Conservation (phyloP, 1,140 invertebrate genomes). For the Drosophila athabasca region DNA sequence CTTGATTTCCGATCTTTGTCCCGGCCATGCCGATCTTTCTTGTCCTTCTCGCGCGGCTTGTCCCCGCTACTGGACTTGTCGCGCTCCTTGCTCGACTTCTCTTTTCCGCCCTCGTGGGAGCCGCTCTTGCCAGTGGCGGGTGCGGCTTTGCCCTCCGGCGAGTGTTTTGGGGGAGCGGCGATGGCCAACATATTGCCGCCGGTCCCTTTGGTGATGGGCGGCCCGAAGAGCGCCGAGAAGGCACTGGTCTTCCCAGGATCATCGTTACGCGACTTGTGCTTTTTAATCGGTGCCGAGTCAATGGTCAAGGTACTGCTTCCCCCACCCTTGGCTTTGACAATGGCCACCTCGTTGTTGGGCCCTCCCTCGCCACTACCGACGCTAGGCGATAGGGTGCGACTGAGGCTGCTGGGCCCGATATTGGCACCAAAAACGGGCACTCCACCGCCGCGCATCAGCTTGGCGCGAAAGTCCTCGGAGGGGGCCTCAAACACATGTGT, state of each 20-base stretch:
- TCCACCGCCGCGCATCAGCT: slow-evolving; percentile 94
- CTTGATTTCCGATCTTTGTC: slow-evolving; percentile 84
- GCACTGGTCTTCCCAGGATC: slow-evolving; percentile 86
- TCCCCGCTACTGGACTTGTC: slow-evolving; percentile 71
- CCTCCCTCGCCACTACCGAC: slow-evolving; percentile 29
- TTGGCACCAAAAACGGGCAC: slow-evolving; percentile 77
- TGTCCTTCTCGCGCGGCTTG: slow-evolving; percentile 85
- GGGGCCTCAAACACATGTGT: slow-evolving; percentile 87
- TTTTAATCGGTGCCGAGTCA: slow-evolving; percentile 85
- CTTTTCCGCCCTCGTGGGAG: slow-evolving; percentile 50
- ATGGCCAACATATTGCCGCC: slow-evolving; percentile 7
- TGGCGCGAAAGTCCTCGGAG: slow-evolving; percentile 94
- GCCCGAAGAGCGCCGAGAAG: slow-evolving; percentile 91
- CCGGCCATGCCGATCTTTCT: slow-evolving; percentile 87
- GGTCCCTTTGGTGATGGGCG: slow-evolving; percentile 89
- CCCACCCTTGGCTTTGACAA: slow-evolving; percentile 89
- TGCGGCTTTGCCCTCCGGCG: slow-evolving; percentile 78
- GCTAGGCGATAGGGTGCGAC: slow-evolving; percentile 55
- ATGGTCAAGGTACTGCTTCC: slow-evolving; percentile 21
- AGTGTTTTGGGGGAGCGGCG: slow-evolving; percentile 79
- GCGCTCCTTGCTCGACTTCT: slow-evolving; percentile 72
- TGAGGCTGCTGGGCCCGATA: slow-evolving; percentile 38
- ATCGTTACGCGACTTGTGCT: slow-evolving; percentile 87
- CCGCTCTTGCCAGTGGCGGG: slow-evolving; percentile 36
- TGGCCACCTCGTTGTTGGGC: slow-evolving; percentile 39